Evolutionary conservation across 1,140 invertebrate species (phyloP).

Genomic region (Drosophila rufa): DNA sequence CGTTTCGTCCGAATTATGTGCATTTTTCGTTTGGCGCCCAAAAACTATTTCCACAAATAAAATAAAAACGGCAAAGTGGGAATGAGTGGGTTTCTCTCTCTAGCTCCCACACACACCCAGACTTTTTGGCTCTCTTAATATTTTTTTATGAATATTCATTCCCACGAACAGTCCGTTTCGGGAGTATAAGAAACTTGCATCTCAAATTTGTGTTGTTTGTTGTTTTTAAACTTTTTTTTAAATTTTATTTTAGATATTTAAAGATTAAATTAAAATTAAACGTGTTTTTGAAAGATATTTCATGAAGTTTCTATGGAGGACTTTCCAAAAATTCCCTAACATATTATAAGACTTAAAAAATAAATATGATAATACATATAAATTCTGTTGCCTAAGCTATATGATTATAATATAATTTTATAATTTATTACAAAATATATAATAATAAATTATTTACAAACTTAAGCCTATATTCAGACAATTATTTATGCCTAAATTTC

Average conservation of each 20-base stretch:
- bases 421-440: no score
- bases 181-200: not conserved
- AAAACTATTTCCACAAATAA: slow-evolving; percentile 30
- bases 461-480: no score
- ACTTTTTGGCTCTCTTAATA: slow-evolving; percentile 3
- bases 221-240: not conserved
- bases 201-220: not conserved
- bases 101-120: slow-evolving; percentile 14
- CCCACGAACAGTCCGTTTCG: slow-evolving; percentile 19
- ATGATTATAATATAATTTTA: no score
- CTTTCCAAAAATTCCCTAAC: no score
- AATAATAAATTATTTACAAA: not conserved
- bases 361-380: no score
- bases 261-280: not conserved
- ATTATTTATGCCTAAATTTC: not conserved
- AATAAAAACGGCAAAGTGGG: slow-evolving; percentile 2
- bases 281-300: no score
- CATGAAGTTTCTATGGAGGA: no score
- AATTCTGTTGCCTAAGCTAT: no score
- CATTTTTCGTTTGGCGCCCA: slow-evolving; percentile 36
- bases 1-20: slow-evolving; percentile 40
- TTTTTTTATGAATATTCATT: slow-evolving; percentile 42
- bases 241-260: not conserved
- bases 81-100: slow-evolving; percentile 22
- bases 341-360: no score